These are phyloP conservation scores for Actenoides lindsayi DNA, from an alignment of 2,113 vertebrate species.

Conservation along the genomic window DNA sequence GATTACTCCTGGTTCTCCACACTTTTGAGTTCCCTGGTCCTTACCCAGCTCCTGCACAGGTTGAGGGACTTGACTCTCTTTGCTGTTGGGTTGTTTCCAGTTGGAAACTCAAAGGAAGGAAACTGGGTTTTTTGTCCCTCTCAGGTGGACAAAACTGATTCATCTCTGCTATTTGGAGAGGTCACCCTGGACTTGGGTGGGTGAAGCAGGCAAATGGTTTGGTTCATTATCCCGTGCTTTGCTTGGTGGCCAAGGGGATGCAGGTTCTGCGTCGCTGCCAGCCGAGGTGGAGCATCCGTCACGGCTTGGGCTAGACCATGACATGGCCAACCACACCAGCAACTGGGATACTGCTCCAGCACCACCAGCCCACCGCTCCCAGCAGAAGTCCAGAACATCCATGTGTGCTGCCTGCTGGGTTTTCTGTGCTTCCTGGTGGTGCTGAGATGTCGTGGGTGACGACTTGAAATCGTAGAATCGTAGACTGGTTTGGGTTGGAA, in stretches of 20 bases:
- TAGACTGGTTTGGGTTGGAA: too few species aligned
- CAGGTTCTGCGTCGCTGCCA: not conserved
- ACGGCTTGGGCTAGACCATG: not conserved
- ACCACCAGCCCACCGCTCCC: not conserved
- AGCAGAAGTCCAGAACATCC: not conserved
- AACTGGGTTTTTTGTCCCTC: not conserved
- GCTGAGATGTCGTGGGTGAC: not conserved
- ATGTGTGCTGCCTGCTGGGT: rapidly evolving
- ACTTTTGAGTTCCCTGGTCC: not conserved
- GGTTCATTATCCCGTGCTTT: not conserved
- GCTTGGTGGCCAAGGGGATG: not conserved
- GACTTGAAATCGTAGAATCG: not conserved
- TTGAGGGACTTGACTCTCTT: not conserved
- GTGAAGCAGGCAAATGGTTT: not conserved
- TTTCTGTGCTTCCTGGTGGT: not conserved
- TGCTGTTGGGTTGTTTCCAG: not conserved
- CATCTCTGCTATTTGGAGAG: not conserved
- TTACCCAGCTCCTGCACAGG: not conserved
- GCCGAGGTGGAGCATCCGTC: not conserved
- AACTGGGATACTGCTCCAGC: not conserved
- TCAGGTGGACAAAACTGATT: not conserved
- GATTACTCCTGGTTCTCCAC: not conserved
- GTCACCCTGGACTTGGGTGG: not conserved
- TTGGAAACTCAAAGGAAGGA: not conserved
- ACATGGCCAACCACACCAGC: not conserved